Evolutionary conservation across 2,797 vertebrate genomes (phyloP), one percentile per base, ranked within the genome.

Genomic region (Sphenodon punctatus): DNA sequence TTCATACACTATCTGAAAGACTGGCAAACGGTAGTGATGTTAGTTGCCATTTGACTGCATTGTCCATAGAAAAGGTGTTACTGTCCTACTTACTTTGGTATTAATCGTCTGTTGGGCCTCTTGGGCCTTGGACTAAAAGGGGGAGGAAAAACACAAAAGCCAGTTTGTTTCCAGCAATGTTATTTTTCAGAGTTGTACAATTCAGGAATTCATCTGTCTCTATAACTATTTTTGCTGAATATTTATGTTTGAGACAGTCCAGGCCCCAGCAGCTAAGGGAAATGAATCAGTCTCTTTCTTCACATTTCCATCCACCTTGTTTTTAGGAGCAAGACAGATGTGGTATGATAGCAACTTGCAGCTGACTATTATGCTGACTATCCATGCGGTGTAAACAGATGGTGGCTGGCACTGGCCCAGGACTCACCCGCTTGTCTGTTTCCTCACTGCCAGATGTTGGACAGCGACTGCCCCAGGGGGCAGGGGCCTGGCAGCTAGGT

Each of bases 21-120:
- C n/a, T 23, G 34, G 56, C n/a, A 66, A 56, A 10, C 0, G 9
- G 48, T 51, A 55, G 38, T 0, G 0, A 63, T 45, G 73, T 51
- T 71, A 45, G 59, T 67, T 41, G 22, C 51, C 45, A 65, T 45
- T 60, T 36, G 23, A 72, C 41, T 16, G 27, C 15, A 0, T 19
- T 61, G 69, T 46, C 60, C 77, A 51, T 38, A 78, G 38, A 61
- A 65, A 53, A 41, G 53, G 41, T 48, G 32, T 19, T 56, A 11
- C 55, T 70, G 64, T 72, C 12, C 58, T 81, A 95, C 94, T 95
- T 86, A 95, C 94, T 92, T 93, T 92, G 84, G 80, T 86, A 53
- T 85, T 88, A 58, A 88, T 41, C 67, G 88, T 90, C 85, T 92
- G 90, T 34, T 83, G 92, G 69, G 87, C 78, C 42, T 94, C 93